Conservation (phyloP, 2,113 vertebrate genomes). For the Lagenorhynchus albirostris region DNA sequence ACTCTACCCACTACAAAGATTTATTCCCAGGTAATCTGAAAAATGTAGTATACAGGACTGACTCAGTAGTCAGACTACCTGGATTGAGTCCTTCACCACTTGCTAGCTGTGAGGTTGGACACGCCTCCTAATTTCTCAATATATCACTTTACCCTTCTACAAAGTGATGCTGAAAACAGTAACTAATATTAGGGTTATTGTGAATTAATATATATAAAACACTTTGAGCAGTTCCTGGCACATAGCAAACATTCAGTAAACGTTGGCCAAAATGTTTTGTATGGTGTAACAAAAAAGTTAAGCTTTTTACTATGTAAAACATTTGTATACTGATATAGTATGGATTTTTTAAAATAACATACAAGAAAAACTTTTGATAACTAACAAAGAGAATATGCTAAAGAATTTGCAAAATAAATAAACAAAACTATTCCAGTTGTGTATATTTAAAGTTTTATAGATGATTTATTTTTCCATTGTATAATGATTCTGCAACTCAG, state of each 20-base stretch:
- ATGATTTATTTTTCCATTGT: background rate
- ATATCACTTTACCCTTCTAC: background rate
- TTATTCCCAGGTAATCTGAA: background rate
- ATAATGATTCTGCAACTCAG: background rate
- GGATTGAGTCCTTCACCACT: background rate
- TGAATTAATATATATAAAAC: background rate
- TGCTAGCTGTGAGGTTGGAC: background rate
- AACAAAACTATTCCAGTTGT: background rate
- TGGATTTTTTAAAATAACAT: background rate
- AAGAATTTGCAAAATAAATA: background rate
- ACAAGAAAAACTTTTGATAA: background rate
- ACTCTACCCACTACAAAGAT: background rate
- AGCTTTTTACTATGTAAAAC: background rate
- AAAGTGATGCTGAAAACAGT: background rate
- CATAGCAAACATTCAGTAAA: slow-evolving; percentile 7
- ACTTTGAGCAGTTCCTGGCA: background rate
- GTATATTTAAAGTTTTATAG: background rate
- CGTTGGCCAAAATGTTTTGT: background rate
- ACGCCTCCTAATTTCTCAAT: background rate
- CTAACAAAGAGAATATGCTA: background rate
- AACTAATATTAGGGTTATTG: background rate
- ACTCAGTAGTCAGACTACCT: background rate
- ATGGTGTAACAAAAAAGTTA: background rate
- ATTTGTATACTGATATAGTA: background rate
- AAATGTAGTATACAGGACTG: background rate